Evolutionary conservation across 2,888 invertebrate genomes (phyloP), one percentile per base, ranked within the genome.

Genomic region (Aphodius sticticus): DNA sequence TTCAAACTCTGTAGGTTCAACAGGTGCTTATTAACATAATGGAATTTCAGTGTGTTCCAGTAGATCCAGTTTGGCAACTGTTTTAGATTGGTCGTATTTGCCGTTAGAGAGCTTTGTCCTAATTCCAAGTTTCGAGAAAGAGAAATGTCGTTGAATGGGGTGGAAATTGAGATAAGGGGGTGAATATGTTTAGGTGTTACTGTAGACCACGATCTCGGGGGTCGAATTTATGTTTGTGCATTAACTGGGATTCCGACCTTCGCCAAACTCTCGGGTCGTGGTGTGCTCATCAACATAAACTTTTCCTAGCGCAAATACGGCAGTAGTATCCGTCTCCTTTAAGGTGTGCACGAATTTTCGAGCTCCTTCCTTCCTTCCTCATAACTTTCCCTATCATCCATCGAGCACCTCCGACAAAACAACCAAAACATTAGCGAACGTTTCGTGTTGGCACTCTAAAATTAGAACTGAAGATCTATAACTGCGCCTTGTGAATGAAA

Each of bases 161-260:
- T 53, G 53, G 9, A 12, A 38, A 12, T 53, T 53, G 53, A 53
- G 53, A 53, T 53, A 53, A 53, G 12, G 53, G 53, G 53, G 53
- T 53, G 53, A 53, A 53, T 53, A 53, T 53, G 53, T 53, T 53
- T 53, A 53, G 53, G 53, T 53, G 53, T 53, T 53, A 53, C 53
- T 53, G 53, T 53, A 53, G 53, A 53, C 12, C 9, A 7, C 12
- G 53, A 53, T 53, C 9, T 53, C 26, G 53, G 12, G 53, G 53
- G 53, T 53, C 12, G 53, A 12, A 53, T 53, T 53, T 53, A 5
- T 53, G 53, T 53, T 53, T 53, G 12, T 53, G 53, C 53, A 53
- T 53, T 53, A 53, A 12, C 12, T 9, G 53, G 53, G 53, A 53
- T 53, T 53, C 53, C 53, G 53, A 53, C 53, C 53, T 53, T 53